These are phyloP conservation scores for Lasius platythorax DNA, from an alignment of 2,888 invertebrate species.

Conservation along the genomic window DNA sequence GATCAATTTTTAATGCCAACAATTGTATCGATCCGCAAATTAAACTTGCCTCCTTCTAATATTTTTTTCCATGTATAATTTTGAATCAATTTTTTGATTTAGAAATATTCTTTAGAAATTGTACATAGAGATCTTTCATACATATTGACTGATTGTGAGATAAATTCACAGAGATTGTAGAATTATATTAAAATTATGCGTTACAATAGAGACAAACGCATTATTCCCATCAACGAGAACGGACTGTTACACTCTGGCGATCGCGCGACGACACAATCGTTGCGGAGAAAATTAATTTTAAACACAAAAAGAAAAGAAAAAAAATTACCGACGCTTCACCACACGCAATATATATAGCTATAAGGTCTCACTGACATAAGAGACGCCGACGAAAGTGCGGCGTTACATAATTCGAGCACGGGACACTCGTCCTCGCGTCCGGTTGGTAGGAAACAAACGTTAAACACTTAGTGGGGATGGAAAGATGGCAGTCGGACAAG, in stretches of 20 bases:
- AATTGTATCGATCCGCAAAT: not conserved
- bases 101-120: not conserved
- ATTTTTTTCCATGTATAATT: not conserved
- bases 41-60: not conserved
- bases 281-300: conserved; percentile 6
- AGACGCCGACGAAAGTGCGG: conserved; percentile 81
- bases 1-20: not conserved
- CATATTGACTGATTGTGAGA: not conserved
- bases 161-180: conserved; percentile 12
- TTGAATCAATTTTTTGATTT: conserved; percentile 1
- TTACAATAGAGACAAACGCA: not conserved
- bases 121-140: not conserved
- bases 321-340: conserved; percentile 13
- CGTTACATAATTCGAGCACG: conserved; percentile 81
- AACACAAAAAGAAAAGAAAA: conserved; percentile 12
- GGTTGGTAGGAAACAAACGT: conserved; percentile 65
- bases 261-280: not conserved
- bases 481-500: conserved; percentile 65
- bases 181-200: not conserved
- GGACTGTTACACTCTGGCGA: not conserved
- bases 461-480: conserved; percentile 56
- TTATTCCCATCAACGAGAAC: conserved; percentile 2
- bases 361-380: conserved; percentile 70
- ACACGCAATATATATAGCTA: conserved; percentile 23
- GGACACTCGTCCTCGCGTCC: conserved; percentile 77